Base-by-base conservation (phyloP, 2,888 invertebrate species). In the Drosophila melanosoma region DNA sequence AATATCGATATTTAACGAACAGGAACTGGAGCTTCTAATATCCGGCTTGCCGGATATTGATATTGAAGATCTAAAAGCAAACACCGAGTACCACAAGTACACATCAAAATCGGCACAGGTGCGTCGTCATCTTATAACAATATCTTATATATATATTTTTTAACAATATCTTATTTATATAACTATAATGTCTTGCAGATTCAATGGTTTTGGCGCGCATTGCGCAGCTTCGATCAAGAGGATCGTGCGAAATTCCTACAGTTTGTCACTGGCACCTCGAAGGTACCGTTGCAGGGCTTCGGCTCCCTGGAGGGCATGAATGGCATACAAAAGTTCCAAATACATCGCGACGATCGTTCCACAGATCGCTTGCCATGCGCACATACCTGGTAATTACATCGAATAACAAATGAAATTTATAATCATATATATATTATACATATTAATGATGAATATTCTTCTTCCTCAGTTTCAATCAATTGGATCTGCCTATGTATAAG, bases 121-220 rank as follows among this genome's bases (percentile, higher is more conserved):
- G 93, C 84, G 81, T 11, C 8, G 12, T 20, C 1, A 7, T 26
- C n/a, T n/a, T n/a, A n/a, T n/a, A n/a, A n/a, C n/a, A n/a, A n/a
- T n/a, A 49, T 26, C 26, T 1, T 12, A 7, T 23, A 15, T 6
- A 29, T 29, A 45, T 26, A 48, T 15, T 26, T 45, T 11, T 6
- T 23, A 20, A 4, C 15, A 15, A 29, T 38, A 26, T 48, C 6
- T 29, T 32, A n/a, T 36, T 2, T 36, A 38, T 4, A 63, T 42
- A 54, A 23, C 36, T 5, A 10, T 67, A 26, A 3, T 36, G 7
- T 38, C 2, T 63, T 29, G 7, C 36, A 97, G 97, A 97, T 98
- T 90, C 97, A 97, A 93, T 98, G 98, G 98, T 98, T 98, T 94
- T 98, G 98, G 98, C 94, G 97, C 83, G 97, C 97, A 15, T 93